Conservation (phyloP, 2,797 vertebrate genomes). For the Thalassophryne amazonica region DNA sequence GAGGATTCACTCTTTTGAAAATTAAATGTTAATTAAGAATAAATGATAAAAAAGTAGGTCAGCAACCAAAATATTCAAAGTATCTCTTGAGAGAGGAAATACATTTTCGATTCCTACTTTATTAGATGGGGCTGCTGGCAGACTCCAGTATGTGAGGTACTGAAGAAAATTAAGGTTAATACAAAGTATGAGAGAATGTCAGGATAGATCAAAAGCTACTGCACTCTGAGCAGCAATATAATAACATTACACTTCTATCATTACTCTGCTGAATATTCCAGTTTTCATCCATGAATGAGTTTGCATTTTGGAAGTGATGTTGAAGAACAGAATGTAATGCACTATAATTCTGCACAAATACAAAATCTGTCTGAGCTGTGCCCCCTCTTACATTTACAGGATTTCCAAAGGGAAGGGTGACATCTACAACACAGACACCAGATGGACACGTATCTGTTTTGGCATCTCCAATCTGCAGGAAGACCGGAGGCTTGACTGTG, state of each 20-base stretch:
- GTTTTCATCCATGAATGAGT: too few relatives aligned
- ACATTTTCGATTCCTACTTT: not conserved
- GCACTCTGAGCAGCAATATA: too few relatives aligned
- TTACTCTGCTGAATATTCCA: too few relatives aligned
- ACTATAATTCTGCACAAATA: too few relatives aligned
- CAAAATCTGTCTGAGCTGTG: not conserved
- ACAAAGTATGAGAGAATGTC: too few relatives aligned
- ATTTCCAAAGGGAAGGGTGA: conserved; percentile 77
- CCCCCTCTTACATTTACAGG: conserved; percentile 78
- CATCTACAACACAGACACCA: conserved; percentile 86
- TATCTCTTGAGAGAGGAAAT: not conserved
- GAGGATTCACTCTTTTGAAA: conserved; percentile 31
- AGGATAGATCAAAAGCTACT: too few relatives aligned
- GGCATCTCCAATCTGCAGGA: conserved; percentile 82
- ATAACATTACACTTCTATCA: too few relatives aligned
- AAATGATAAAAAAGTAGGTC: conserved; percentile 39
- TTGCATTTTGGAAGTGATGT: too few relatives aligned
- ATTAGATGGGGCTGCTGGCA: not conserved
- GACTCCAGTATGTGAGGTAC: not conserved
- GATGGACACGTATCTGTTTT: conserved; percentile 72
- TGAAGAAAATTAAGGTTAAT: not conserved
- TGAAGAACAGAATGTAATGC: too few relatives aligned
- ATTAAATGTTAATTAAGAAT: conserved; percentile 31
- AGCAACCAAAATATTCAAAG: conserved; percentile 18
- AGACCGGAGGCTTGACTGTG: conserved; percentile 80